phyloP scores from a whole-genome alignment of 2,888 invertebrate genomes.

The Poecilus cupreus region DNA sequence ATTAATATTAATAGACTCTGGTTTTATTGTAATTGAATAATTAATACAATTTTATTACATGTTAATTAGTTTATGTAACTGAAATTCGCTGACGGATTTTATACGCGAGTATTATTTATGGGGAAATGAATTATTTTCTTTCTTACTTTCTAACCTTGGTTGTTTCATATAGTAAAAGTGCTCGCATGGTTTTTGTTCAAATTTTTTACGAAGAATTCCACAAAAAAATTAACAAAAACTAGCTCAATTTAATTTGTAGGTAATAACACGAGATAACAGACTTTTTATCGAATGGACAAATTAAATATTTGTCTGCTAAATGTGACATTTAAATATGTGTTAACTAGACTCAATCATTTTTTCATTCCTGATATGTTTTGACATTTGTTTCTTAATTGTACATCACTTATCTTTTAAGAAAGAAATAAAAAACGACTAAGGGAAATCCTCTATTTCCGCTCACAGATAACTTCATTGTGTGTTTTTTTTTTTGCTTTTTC shows the following conservation, averaged over 20 bases:
- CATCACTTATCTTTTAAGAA: background rate
- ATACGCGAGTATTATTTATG: background rate
- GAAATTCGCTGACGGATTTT: background rate
- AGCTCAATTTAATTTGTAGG: background rate
- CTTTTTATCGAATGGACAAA: background rate
- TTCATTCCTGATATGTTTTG: background rate
- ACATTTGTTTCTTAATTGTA: background rate
- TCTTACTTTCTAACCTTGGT: background rate
- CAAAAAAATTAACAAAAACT: background rate
- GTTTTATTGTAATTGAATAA: constrained; percentile 1
- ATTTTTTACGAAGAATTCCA: background rate
- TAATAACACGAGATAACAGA: background rate
- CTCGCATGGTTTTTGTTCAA: background rate
- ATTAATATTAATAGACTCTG: background rate
- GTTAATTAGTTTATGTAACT: too few relatives aligned
- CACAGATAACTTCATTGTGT: background rate
- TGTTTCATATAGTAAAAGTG: background rate
- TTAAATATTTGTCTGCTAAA: constrained; percentile 9
- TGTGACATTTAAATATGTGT: constrained; percentile 11
- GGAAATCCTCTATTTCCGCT: background rate
- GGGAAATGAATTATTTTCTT: background rate
- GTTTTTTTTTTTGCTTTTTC: background rate
- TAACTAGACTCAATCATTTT: background rate
- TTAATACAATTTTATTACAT: background rate
- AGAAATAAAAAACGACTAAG: background rate